Evolutionary conservation across 2,797 vertebrate genomes (phyloP), one percentile per base, ranked within the genome.

Genomic region (Xyrichtys novacula): DNA sequence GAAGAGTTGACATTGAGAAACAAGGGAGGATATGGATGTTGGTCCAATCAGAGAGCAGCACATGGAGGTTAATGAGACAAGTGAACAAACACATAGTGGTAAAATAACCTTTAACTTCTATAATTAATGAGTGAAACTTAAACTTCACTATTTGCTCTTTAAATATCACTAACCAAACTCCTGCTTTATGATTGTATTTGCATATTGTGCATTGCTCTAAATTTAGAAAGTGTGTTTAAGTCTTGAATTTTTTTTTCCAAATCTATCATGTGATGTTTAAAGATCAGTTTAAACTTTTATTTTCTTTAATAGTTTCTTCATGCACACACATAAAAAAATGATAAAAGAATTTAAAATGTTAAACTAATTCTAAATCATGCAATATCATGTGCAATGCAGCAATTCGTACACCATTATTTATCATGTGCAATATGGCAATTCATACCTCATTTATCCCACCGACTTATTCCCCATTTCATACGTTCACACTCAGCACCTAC

Each of bases 81-180:
- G 19, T 40, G 16, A 71, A 36, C 8, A 39, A 15, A 43, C 40
- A 58, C 25, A 11, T 42, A 10, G 8, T 49, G 25, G 62, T 17
- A 49, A 77, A 59, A 55, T 9, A 47, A 36, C 16, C 7, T 8
- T n/a, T 47, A 22, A 54, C 20, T 54, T n/a, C 19, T 26, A 50
- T 28, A 15, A 42, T 4, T 60, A 19, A 66, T 49, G 16, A 52
- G 22, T 34, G 7, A 12, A 12, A 61, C 47, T 23, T 36, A 29
- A 38, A 28, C 28, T 16, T 34, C 20, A 44, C 16, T 15, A n/a
- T 42, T 71, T 31, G 7, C 14, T 48, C 17, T 31, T 39, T 36
- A 12, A 47, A 5, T 26, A 22, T 19, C 20, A 36, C 19, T 47
- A 57, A 57, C n/a, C 8, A 49, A 28, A 28, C 50, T 3, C 29